Evolutionary conservation across 1,140 invertebrate species (phyloP).

Genomic region (Phenacoccus solenopsis): DNA sequence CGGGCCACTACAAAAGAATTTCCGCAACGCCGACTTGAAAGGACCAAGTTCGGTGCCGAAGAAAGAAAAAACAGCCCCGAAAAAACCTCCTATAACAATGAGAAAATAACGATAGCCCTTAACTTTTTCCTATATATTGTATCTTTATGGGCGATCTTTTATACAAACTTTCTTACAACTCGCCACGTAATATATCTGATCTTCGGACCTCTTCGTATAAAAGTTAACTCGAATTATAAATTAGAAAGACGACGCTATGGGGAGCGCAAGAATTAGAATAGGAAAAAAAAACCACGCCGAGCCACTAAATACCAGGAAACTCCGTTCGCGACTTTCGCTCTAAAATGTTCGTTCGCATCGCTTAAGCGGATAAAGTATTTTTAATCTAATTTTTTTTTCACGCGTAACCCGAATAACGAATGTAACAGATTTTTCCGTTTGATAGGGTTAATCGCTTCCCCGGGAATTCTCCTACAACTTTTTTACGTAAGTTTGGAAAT

Average conservation of each 20-base stretch:
- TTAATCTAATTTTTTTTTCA: neutral
- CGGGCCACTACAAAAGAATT: conserved; percentile 13
- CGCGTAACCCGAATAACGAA: neutral
- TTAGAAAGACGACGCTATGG: neutral
- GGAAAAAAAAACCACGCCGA: too few relatives aligned
- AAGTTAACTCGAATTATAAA: conserved; percentile 1
- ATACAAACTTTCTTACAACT: conserved; percentile 12
- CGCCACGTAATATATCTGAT: conserved; percentile 6
- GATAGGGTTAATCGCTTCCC: neutral
- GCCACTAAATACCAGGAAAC: too few relatives aligned
- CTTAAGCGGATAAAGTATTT: neutral
- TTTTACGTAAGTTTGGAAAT: neutral
- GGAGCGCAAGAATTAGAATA: neutral
- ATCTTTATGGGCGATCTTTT: conserved; percentile 16
- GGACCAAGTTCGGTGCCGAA: conserved; percentile 12
- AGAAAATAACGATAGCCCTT: conserved; percentile 15
- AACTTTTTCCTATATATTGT: conserved; percentile 16
- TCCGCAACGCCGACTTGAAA: neutral
- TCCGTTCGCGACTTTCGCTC: too few relatives aligned
- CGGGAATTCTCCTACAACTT: neutral
- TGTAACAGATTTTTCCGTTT: neutral
- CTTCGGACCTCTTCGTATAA: neutral
- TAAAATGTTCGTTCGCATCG: neutral
- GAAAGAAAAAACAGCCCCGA: conserved; percentile 17
- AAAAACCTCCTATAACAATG: neutral